phyloP scores from a whole-genome alignment of 2,888 invertebrate species.

The Odiellus spinosus region DNA sequence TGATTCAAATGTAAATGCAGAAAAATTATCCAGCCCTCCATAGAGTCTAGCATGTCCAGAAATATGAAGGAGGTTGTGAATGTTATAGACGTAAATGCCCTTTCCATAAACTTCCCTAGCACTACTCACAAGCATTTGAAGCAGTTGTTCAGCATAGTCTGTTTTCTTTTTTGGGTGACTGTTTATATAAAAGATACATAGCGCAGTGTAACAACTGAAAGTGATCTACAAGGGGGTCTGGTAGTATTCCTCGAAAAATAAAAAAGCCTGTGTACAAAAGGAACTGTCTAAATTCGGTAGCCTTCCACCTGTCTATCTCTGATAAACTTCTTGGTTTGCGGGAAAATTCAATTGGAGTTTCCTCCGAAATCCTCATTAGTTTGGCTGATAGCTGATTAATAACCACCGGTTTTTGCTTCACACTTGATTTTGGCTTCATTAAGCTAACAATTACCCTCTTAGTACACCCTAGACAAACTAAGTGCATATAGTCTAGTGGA shows the following conservation, averaged over 20 bases:
- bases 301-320: constrained; percentile 23
- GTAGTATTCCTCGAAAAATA: constrained; percentile 17
- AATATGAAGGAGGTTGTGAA: constrained; percentile 23
- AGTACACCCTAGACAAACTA: background rate
- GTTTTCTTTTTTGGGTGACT: background rate
- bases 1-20: constrained; percentile 21
- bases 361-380: background rate
- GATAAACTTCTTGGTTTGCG: constrained; percentile 20
- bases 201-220: constrained; percentile 19
- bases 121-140: constrained; percentile 18
- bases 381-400: too few relatives aligned
- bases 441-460: too few relatives aligned
- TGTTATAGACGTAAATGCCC: constrained; percentile 20
- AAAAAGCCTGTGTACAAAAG: constrained; percentile 23
- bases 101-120: constrained; percentile 18
- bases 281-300: constrained; percentile 23
- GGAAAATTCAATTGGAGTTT: constrained; percentile 18
- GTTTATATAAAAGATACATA: constrained; percentile 16
- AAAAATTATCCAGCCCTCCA: constrained; percentile 18
- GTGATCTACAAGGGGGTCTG: constrained; percentile 16
- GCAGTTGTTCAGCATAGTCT: constrained; percentile 17
- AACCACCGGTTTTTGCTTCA: too few relatives aligned
- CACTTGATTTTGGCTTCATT: too few relatives aligned
- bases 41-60: constrained; percentile 17
- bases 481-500: background rate